Percentiles rank a stretch among this genome's conserved stretches.
phyloP scores from a whole-genome alignment of 2,113 vertebrate genomes.

The Epinephelus lanceolatus region DNA sequence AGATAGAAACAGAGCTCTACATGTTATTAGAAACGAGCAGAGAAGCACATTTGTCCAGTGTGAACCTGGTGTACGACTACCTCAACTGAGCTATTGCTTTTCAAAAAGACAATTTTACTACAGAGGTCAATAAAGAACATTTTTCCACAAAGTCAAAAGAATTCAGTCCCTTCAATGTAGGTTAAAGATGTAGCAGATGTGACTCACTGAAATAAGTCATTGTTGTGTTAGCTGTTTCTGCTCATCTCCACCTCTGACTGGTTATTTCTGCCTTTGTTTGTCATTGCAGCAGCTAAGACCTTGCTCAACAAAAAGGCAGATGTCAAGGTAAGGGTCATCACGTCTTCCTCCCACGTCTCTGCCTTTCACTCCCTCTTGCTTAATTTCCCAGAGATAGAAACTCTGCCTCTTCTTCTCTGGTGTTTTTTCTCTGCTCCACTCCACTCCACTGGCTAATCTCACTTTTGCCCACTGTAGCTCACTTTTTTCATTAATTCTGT shows the following conservation, averaged over 20 bases:
- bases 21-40: too few relatives aligned
- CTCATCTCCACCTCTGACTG: slow-evolving; percentile 29
- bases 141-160: background rate
- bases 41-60: too few relatives aligned
- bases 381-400: background rate
- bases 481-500: background rate
- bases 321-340: slow-evolving; percentile 77
- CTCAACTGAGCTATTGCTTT: slow-evolving; percentile 1
- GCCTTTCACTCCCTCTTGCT: background rate
- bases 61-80: slow-evolving; percentile 1
- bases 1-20: too few relatives aligned
- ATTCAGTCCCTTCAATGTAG: slow-evolving; percentile 1
- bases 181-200: background rate
- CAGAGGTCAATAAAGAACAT: slow-evolving; percentile 7
- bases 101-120: background rate
- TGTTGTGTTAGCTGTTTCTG: background rate
- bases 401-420: background rate
- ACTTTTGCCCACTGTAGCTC: background rate
- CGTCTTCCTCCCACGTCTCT: background rate
- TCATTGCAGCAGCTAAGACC: slow-evolving; percentile 79
- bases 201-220: background rate
- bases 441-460: background rate
- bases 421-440: background rate
- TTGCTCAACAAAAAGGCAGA: slow-evolving; percentile 84
- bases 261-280: slow-evolving; percentile 41